phyloP scores from a whole-genome alignment of 2,113 vertebrate genomes.

The Ictidomys tridecemlineatus region DNA sequence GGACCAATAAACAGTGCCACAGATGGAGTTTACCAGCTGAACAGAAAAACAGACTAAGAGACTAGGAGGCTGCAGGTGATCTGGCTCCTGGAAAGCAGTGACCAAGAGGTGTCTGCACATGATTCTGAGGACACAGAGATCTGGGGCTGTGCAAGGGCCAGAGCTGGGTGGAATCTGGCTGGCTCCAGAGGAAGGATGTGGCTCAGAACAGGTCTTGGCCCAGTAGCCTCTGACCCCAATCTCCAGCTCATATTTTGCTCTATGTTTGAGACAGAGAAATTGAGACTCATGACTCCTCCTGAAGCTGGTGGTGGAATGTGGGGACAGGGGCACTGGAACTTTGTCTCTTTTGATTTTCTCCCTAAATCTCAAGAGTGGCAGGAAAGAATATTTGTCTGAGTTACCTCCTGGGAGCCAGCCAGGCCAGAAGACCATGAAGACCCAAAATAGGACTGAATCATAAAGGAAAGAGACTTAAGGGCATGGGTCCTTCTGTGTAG shows the following conservation, averaged over 20 bases:
- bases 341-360: slow-evolving; percentile 24
- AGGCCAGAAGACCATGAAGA: background rate
- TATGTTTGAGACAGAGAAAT: background rate
- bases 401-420: background rate
- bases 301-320: background rate
- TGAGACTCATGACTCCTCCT: background rate
- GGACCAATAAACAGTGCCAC: background rate
- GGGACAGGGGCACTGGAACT: background rate
- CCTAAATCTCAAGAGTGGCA: background rate
- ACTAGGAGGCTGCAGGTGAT: background rate
- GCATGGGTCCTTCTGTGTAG: background rate
- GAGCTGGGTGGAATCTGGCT: background rate
- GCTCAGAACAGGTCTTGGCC: background rate
- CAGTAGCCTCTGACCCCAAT: background rate
- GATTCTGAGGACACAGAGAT: background rate
- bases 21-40: background rate
- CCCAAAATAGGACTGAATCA: background rate
- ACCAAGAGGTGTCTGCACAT: background rate
- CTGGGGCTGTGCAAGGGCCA: background rate
- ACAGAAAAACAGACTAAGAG: background rate
- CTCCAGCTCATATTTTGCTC: background rate
- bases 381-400: background rate
- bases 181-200: background rate
- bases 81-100: background rate
- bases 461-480: background rate